Base-by-base conservation (phyloP, 2,113 vertebrate genomes). In the Alouatta palliata region DNA sequence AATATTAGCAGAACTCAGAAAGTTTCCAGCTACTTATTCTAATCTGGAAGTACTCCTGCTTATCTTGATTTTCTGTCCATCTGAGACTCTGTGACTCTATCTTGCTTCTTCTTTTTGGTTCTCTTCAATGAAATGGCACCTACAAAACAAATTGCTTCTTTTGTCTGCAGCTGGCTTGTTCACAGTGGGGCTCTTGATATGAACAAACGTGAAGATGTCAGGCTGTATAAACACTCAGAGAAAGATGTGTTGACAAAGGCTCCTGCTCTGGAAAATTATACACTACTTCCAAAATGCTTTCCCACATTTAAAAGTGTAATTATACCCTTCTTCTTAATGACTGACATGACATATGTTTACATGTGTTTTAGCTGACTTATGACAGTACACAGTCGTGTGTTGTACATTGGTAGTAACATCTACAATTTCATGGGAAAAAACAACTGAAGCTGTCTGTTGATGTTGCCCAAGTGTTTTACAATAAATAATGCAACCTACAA, bases 291-390 rank as follows among this genome's bases (percentile, higher is more conserved):
- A 98, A 98, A 98, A 97, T 98, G 97, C 98, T 98, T 98, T 98
- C 93, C 98, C 96, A 98, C 97, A 98, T 99, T 98, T 98, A 98
- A 98, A 99, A 98, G 88, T 98, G 95, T 98, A 98, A 99, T 99
- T 99, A 98, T 97, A 98, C 96, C 97, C 96, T 98, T 98, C 97
- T 96, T 87, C 91, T 98, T 98, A 98, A 98, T 98, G 97, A 98
- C 98, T 98, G 98, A 98, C 40, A 0, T 97, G 98, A 97, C 97
- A 93, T 98, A 96, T 99, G 97, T 98, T 99, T 99, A 98, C 98
- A 96, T 27, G 54, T 98, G 96, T 98, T 99, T 98, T 98, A 98
- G 96, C 97, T 98, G 97, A 98, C 98, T 98, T 98, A 87, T 90
- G 97, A 98, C 98, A 98, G 97, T 97, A 96, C 73, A 96, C 91